Conservation (phyloP, 2,888 invertebrate species). For the Leucophenga montana region DNA sequence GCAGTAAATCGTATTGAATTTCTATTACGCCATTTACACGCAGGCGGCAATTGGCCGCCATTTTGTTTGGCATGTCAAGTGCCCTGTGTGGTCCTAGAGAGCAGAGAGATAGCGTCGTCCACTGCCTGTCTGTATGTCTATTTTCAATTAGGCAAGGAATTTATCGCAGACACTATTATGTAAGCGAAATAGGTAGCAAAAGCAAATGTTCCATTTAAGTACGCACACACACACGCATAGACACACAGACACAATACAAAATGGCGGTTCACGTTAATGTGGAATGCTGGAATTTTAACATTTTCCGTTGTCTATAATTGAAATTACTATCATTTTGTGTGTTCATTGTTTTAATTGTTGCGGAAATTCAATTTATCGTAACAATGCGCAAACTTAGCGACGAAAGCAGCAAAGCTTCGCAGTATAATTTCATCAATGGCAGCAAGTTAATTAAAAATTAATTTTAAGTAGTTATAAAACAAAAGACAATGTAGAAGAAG, state of each 20-base stretch:
- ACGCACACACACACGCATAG: conserved; percentile 28
- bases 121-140: too few relatives aligned
- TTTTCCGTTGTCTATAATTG: conserved; percentile 7
- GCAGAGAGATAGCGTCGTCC: conserved; percentile 1
- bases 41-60: neutral
- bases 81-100: conserved; percentile 10
- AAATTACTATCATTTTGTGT: conserved; percentile 25
- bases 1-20: too few relatives aligned
- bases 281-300: conserved; percentile 1
- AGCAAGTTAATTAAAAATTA: neutral
- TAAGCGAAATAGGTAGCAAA: neutral
- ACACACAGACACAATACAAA: conserved; percentile 35
- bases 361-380: conserved; percentile 10
- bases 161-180: too few relatives aligned
- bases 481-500: neutral
- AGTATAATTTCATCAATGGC: neutral
- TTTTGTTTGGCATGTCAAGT: neutral
- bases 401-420: too few relatives aligned
- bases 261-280: neutral
- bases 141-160: too few relatives aligned
- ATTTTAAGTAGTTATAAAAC: conserved; percentile 6
- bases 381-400: conserved; percentile 4
- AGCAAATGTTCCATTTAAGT: too few relatives aligned
- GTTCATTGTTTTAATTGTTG: conserved; percentile 23
- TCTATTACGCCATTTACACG: neutral